Base-by-base conservation (phyloP, 2,888 invertebrate species). In the Conchocele bisecta region DNA sequence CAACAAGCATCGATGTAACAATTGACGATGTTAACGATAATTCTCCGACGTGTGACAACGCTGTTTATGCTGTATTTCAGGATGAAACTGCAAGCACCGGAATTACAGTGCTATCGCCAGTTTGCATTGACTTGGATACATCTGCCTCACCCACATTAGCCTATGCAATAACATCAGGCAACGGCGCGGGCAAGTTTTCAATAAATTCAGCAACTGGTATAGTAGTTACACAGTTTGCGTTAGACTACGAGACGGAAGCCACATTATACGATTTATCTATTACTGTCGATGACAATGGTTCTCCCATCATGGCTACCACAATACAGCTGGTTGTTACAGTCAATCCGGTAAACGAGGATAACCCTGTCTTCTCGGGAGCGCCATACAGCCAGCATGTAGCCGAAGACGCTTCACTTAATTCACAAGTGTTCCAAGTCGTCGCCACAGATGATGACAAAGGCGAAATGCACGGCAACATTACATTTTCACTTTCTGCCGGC, bases 11-110 rank as follows among this genome's bases (percentile, higher is more conserved):
- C 6, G 81, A 76, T 20, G 66, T 89, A 13, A 80, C 73, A 2
- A 69, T 88, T 26, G 72, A 54, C 9, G 85, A 88, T 69, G 69
- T 79, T 4, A 88, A 89, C 59, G 88, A 89, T 73, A 86, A 86
- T 57, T 59, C 54, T n/a, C 89, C 89, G 5, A 61, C 75, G 13
- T 87, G 85, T 59, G 67, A 50, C 17, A 72, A 79, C 17, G 53
- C 60, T 7, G 74, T 76, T 11, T 85, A 83, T 61, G 61, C 54
- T 2, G 76, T 73, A 17, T 57, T 72, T 2, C 67, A 86, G 17
- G 26, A 68, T 6, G 88, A 88, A 65, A 81, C 81, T 65, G 65
- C 80, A 26, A n/a, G n/a, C 46, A 20, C 48, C 13, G 79, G 73
- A 1, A 74, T 75, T 7, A 57, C 60, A 2, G 51, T 85, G 1